Percentiles rank a stretch among this genome's conserved stretches.
These are phyloP conservation scores for Volucella zonaria DNA, from an alignment of 2,888 invertebrate genomes.

Conservation along the genomic window DNA sequence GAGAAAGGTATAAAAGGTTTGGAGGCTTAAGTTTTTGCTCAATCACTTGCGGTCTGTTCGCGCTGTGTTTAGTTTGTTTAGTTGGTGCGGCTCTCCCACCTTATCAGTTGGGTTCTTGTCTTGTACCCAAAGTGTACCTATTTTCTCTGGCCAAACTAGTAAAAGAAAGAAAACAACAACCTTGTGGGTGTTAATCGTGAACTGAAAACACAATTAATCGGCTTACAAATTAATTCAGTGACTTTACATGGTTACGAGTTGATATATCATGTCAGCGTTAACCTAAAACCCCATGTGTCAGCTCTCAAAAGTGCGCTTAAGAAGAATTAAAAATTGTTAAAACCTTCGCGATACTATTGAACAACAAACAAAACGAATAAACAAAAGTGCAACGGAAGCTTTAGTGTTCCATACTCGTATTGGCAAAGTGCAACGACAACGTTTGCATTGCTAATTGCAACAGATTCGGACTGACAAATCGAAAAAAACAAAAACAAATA, in stretches of 20 bases:
- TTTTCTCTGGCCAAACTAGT: not conserved
- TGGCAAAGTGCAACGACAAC: constrained; percentile 68
- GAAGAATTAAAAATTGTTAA: constrained; percentile 37
- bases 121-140: constrained; percentile 35
- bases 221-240: constrained; percentile 54
- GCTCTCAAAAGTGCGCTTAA: constrained; percentile 32
- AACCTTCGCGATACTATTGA: constrained; percentile 60
- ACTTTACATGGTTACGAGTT: not conserved
- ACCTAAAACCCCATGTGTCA: constrained; percentile 14
- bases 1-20: constrained; percentile 74
- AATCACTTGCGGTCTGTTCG: constrained; percentile 64
- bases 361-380: constrained; percentile 34
- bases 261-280: constrained; percentile 29
- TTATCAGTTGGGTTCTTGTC: constrained; percentile 62
- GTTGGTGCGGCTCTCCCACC: constrained; percentile 31
- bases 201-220: constrained; percentile 62
- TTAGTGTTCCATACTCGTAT: constrained; percentile 28
- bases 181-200: constrained; percentile 64
- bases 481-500: constrained; percentile 17
- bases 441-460: constrained; percentile 70
- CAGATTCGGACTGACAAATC: constrained; percentile 27
- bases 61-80: constrained; percentile 55
- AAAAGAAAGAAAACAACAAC: constrained; percentile 6
- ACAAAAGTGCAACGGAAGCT: constrained; percentile 67
- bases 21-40: constrained; percentile 67